Conservation (phyloP, 2,888 invertebrate species). For the Eristalis pertinax region DNA sequence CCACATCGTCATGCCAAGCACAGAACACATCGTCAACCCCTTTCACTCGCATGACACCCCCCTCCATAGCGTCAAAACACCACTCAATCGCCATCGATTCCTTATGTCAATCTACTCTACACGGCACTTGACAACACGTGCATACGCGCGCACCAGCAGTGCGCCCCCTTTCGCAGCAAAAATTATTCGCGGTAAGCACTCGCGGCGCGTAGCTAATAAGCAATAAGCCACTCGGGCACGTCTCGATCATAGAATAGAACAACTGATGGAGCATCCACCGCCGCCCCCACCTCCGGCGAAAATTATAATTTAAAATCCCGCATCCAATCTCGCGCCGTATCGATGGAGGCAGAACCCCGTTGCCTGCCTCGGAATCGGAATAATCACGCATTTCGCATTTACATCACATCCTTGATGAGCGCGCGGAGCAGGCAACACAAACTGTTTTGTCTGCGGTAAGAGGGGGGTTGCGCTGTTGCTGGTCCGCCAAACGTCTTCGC, state of each 20-base stretch:
- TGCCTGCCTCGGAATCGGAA: background rate
- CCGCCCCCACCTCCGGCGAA: background rate
- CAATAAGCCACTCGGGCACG: slow-evolving; percentile 61
- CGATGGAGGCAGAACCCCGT: too few relatives aligned
- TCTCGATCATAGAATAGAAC: slow-evolving; percentile 61
- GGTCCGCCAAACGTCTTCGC: background rate
- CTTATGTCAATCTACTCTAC: slow-evolving; percentile 40
- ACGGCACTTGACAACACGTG: background rate
- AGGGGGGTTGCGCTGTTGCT: too few relatives aligned
- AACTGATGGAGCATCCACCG: slow-evolving; percentile 32
- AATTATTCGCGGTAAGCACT: slow-evolving; percentile 25
- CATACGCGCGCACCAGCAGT: background rate
- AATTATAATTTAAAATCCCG: slow-evolving; percentile 66
- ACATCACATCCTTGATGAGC: slow-evolving; percentile 66
- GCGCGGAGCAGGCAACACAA: slow-evolving; percentile 51
- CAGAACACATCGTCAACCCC: background rate
- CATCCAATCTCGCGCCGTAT: background rate
- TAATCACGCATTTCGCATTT: slow-evolving; percentile 68
- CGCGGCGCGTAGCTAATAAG: slow-evolving; percentile 51
- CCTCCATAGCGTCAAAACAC: background rate
- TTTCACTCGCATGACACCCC: background rate
- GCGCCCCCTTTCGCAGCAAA: background rate
- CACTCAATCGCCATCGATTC: slow-evolving; percentile 2
- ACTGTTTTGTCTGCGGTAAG: slow-evolving; percentile 48
- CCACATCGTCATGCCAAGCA: too few relatives aligned